phyloP scores from a whole-genome alignment of 2,888 invertebrate genomes.

The Troides oblongomaculatus region DNA sequence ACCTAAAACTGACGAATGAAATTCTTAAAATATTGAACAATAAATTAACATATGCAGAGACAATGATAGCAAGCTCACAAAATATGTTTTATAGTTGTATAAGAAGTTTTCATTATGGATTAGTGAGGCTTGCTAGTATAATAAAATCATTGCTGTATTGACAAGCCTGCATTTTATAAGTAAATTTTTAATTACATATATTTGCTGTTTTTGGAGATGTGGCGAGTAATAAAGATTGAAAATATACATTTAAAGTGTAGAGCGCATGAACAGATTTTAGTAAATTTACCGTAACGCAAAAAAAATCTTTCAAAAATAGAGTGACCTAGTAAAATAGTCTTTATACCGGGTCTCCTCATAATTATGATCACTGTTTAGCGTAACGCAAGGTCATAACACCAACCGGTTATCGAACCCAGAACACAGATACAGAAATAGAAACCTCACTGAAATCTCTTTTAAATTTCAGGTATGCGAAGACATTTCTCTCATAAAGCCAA shows the following conservation, averaged over 20 bases:
- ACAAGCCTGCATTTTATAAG: not conserved
- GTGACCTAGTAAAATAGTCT: conserved; percentile 11
- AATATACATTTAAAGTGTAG: not conserved
- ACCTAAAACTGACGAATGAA: too few species aligned
- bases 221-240: not conserved
- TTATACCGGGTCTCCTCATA: not conserved
- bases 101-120: too few species aligned
- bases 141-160: not conserved
- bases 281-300: conserved; percentile 10
- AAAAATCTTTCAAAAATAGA: not conserved
- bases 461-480: too few species aligned
- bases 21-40: too few species aligned
- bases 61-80: too few species aligned
- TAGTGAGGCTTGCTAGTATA: too few species aligned
- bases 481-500: too few species aligned
- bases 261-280: conserved; percentile 3
- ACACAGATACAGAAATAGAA: conserved; percentile 6
- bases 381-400: conserved; percentile 11
- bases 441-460: not conserved
- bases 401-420: conserved; percentile 19
- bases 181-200: not conserved
- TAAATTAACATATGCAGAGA: too few species aligned
- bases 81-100: too few species aligned
- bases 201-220: not conserved
- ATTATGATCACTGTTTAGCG: conserved; percentile 5